phyloP scores from a whole-genome alignment of 2,113 vertebrate species.

The Hippoglossus stenolepis region DNA sequence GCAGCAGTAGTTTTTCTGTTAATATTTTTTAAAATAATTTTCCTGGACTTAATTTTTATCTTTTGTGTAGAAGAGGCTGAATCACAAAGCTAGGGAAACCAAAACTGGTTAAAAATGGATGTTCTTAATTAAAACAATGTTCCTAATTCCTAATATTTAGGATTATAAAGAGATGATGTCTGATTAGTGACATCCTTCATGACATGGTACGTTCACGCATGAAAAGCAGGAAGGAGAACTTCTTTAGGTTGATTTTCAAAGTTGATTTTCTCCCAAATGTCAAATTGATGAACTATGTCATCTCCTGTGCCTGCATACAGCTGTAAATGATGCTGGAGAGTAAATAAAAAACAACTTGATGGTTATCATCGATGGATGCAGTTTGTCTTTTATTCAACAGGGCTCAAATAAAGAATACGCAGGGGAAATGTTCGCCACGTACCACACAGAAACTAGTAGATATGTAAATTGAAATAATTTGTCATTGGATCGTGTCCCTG shows the following conservation, averaged over 20 bases:
- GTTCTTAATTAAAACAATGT: not conserved
- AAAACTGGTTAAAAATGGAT: not conserved
- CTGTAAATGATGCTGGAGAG: slow-evolving; percentile 56
- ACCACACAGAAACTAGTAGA: not conserved
- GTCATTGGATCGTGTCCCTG: not conserved
- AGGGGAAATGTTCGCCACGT: not conserved
- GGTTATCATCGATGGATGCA: not conserved
- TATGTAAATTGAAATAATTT: not conserved
- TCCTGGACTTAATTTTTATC: not conserved
- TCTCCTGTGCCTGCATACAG: slow-evolving; percentile 32
- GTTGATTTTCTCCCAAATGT: not conserved
- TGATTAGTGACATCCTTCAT: slow-evolving; percentile 33
- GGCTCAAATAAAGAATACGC: not conserved
- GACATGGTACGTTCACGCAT: not conserved
- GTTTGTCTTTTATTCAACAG: not conserved
- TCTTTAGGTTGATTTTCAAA: slow-evolving; percentile 31
- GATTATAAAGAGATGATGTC: slow-evolving; percentile 55
- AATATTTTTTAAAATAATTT: slow-evolving; percentile 19
- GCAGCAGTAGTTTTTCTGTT: slow-evolving; percentile 2
- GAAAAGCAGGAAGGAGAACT: slow-evolving; percentile 2
- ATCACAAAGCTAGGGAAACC: slow-evolving; percentile 7
- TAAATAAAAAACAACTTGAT: slow-evolving; percentile 48
- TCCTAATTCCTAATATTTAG: slow-evolving; percentile 76
- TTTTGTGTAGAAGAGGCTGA: slow-evolving; percentile 22
- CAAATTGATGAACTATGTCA: slow-evolving; percentile 1